These are phyloP conservation scores for Plestiodon gilberti DNA, from an alignment of 2,113 vertebrate species.

Conservation along the genomic window DNA sequence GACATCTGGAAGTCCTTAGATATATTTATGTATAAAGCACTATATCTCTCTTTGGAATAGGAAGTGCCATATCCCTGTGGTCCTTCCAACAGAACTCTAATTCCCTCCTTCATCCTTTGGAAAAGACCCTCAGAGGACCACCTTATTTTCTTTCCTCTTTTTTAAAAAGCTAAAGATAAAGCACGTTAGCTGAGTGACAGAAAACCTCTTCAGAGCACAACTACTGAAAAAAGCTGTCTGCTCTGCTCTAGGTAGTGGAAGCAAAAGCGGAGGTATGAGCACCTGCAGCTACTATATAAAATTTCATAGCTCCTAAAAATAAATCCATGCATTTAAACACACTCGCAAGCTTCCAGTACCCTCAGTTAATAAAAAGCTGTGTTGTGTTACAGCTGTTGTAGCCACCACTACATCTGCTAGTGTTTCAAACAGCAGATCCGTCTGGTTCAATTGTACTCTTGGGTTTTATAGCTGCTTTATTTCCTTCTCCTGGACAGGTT, in stretches of 20 bases:
- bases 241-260: not conserved
- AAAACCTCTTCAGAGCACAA: not conserved
- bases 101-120: not conserved
- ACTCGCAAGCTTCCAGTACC: not conserved
- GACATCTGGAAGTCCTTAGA: not conserved
- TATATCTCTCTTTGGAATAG: not conserved
- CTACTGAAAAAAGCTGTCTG: conserved; percentile 4
- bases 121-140: not conserved
- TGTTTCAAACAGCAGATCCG: conserved; percentile 49
- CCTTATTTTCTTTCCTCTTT: not conserved
- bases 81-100: not conserved
- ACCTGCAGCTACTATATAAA: not conserved
- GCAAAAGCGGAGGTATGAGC: not conserved
- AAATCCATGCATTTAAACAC: not conserved
- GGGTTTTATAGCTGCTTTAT: conserved; percentile 55
- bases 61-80: not conserved
- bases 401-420: conserved; percentile 49
- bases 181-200: not conserved
- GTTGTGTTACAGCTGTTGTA: conserved; percentile 34
- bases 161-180: not conserved
- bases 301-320: conserved; percentile 28
- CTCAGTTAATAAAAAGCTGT: conserved; percentile 25
- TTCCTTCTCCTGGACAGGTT: conserved; percentile 45
- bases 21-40: not conserved
- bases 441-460: conserved; percentile 54